These are phyloP conservation scores for Podocnemis expansa DNA, from an alignment of 2,113 vertebrate genomes.

Conservation along the genomic window DNA sequence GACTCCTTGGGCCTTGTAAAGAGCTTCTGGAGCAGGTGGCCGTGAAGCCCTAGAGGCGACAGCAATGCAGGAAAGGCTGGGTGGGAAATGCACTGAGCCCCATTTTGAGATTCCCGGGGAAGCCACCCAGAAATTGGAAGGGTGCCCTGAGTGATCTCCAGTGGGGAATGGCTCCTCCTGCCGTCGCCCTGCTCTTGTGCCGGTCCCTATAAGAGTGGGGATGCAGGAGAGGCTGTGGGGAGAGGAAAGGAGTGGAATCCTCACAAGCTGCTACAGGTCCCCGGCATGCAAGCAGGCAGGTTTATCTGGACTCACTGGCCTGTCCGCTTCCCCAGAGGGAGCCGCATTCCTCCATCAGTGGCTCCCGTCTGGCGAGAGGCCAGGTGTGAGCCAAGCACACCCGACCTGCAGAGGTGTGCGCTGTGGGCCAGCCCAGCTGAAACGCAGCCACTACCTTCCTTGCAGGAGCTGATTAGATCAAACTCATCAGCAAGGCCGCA, in stretches of 20 bases:
- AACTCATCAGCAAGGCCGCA: neutral
- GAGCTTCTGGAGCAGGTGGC: neutral
- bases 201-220: neutral
- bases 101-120: neutral
- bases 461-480: neutral
- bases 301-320: neutral
- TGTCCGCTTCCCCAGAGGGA: neutral
- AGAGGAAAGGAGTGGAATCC: neutral
- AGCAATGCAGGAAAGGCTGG: neutral
- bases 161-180: neutral
- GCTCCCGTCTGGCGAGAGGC: neutral
- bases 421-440: neutral
- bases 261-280: neutral
- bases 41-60: neutral
- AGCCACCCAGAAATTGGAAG: neutral
- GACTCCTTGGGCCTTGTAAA: neutral
- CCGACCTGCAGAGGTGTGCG: neutral
- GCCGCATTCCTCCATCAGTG: neutral
- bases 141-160: neutral
- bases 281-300: slow-evolving; percentile 8
- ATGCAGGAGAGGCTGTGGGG: neutral
- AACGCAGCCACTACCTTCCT: neutral
- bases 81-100: neutral
- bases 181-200: neutral
- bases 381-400: neutral